Evolutionary conservation across 2,888 invertebrate species (phyloP), one percentile per base, ranked within the genome.

Genomic region (Dolichomitus sp.): DNA sequence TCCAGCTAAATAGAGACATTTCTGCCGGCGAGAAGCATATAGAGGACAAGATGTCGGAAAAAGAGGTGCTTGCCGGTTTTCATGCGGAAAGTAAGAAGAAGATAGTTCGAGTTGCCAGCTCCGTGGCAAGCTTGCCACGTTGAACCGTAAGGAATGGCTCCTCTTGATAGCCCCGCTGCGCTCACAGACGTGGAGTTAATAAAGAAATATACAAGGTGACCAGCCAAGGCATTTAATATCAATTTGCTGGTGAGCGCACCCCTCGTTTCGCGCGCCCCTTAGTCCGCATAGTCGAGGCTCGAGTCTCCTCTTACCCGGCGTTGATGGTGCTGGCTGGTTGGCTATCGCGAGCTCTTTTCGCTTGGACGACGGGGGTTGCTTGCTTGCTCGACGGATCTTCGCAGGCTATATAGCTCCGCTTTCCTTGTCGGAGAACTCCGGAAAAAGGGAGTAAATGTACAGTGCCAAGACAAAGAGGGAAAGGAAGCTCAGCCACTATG

Each of bases 121-220:
- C 9, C 69, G 69, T 23, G 70, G 72, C 59, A 52, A n/a, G n/a
- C 82, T 82, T 83, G 74, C 80, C 80, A 82, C 78, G 70, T 74
- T 80, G 82, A 82, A 85, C 82, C 85, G 63, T 85, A 86, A 88
- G 84, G 42, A 87, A 88, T 82, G 85, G 76, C 81, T 83, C 63
- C 73, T 68, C 59, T 54, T 69, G 78, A 82, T 76, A 83, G 88
- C 81, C 27, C 84, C 88, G 86, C 87, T 87, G 81, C 82, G 79
- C 83, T 14, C 52, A 33, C 75, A 72, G 76, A 75, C 65, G 57
- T 50, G 81, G 83, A 90, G 91, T 91, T 91, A 91, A 91, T 91
- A 91, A 91, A 92, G 91, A 91, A 90, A 92, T 92, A 92, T 90
- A 91, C 91, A 91, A 91, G 91, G 90, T 91, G 92, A 91, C 90